Percentiles rank a stretch among this genome's conserved stretches.
Conservation (phyloP, 2,888 invertebrate species). For the Mantis religiosa region DNA sequence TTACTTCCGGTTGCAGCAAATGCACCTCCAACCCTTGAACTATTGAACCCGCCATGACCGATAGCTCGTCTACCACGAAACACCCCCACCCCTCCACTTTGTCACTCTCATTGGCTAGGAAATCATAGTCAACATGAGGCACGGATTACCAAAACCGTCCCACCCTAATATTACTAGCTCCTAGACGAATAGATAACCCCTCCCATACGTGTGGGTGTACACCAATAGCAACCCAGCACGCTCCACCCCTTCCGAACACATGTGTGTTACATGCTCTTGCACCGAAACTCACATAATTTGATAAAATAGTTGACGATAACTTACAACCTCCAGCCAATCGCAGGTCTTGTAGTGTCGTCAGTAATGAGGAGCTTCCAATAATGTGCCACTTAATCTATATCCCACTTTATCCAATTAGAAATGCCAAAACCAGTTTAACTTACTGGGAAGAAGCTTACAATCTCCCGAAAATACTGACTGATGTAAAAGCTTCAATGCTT, state of each 20-base stretch:
- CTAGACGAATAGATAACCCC: background rate
- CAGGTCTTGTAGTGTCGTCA: background rate
- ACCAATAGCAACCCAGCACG: background rate
- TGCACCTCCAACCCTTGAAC: background rate
- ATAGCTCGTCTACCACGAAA: background rate
- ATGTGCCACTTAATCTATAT: background rate
- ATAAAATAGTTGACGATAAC: constrained; percentile 1
- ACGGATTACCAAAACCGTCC: background rate
- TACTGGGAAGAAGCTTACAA: background rate
- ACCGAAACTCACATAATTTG: constrained; percentile 9
- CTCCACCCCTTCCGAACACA: background rate
- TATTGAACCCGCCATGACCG: background rate
- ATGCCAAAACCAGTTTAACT: background rate
- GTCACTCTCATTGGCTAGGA: background rate
- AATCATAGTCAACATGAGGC: background rate
- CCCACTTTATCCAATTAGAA: background rate
- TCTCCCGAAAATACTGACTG: background rate
- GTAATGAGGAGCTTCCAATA: background rate
- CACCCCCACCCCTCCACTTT: background rate
- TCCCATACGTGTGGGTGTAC: background rate
- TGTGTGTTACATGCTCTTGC: background rate
- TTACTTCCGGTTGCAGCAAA: background rate
- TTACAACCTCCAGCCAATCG: background rate
- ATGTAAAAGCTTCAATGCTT: background rate
- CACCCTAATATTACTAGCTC: background rate